phyloP scores from a whole-genome alignment of 1,140 invertebrate species.

The Triops longicaudatus region DNA sequence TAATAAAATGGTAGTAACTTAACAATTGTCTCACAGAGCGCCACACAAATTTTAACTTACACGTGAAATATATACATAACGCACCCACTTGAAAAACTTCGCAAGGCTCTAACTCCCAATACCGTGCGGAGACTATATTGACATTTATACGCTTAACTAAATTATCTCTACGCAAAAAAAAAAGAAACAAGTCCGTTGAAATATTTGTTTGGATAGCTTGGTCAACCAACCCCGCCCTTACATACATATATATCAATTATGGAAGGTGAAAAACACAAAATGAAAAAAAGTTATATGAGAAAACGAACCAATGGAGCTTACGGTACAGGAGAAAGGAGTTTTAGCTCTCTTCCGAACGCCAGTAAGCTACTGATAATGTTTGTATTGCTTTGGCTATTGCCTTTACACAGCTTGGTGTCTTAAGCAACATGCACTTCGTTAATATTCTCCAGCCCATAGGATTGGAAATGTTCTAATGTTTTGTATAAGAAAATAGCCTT shows the following conservation, averaged over 20 bases:
- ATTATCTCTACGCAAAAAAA: not conserved
- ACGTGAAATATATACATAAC: not conserved
- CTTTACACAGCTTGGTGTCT: not conserved
- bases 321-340: not conserved
- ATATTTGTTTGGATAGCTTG: not conserved
- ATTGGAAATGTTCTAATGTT: not conserved
- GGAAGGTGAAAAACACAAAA: not conserved
- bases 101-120: not conserved
- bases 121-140: not conserved
- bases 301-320: not conserved
- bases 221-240: not conserved
- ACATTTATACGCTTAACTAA: constrained; percentile 2
- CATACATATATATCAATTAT: constrained; percentile 13
- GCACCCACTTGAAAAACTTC: not conserved
- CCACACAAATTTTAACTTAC: not conserved
- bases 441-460: not conserved
- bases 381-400: not conserved
- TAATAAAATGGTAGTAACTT: not conserved
- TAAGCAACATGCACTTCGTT: not conserved
- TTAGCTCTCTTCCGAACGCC: not conserved
- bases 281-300: not conserved
- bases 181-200: not conserved
- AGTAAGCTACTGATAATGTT: not conserved
- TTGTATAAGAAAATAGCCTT: not conserved
- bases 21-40: not conserved